Evolutionary conservation across 2,113 vertebrate genomes (phyloP).

Genomic region (Geococcyx californianus): DNA sequence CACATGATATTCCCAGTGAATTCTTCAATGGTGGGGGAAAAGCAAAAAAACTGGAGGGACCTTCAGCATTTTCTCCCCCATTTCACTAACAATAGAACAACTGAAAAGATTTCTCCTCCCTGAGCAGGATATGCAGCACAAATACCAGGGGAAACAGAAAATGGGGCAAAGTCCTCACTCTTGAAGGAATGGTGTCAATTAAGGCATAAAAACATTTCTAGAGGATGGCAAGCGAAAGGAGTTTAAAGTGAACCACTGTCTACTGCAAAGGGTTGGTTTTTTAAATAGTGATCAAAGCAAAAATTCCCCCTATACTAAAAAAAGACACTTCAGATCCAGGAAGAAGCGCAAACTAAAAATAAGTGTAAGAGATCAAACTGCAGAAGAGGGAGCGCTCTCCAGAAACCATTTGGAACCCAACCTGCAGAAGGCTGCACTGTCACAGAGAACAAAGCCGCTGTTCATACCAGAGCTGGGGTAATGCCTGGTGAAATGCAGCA

Average conservation of each 20-base stretch:
- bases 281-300: slow-evolving; percentile 39
- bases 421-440: not conserved
- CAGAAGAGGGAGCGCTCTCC: not conserved
- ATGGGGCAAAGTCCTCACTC: slow-evolving; percentile 5
- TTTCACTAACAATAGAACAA: not conserved
- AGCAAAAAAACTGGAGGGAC: not conserved
- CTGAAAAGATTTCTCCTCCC: not conserved
- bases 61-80: not conserved
- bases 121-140: not conserved
- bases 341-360: too few relatives aligned
- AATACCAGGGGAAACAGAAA: not conserved
- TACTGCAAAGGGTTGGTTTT: not conserved
- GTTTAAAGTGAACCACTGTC: not conserved
- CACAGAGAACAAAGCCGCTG: not conserved
- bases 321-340: not conserved
- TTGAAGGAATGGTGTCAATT: slow-evolving; percentile 27
- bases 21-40: not conserved
- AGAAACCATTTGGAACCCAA: not conserved
- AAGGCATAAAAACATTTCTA: not conserved
- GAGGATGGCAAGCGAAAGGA: not conserved
- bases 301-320: not conserved
- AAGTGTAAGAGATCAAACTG: not conserved
- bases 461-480: not conserved
- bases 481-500: not conserved
- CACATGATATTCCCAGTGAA: not conserved